A percentile compares a stretch with the other conserved stretches of the same genome.
Evolutionary conservation across 2,888 invertebrate genomes (phyloP).

Genomic region (Metacarcinus magister): DNA sequence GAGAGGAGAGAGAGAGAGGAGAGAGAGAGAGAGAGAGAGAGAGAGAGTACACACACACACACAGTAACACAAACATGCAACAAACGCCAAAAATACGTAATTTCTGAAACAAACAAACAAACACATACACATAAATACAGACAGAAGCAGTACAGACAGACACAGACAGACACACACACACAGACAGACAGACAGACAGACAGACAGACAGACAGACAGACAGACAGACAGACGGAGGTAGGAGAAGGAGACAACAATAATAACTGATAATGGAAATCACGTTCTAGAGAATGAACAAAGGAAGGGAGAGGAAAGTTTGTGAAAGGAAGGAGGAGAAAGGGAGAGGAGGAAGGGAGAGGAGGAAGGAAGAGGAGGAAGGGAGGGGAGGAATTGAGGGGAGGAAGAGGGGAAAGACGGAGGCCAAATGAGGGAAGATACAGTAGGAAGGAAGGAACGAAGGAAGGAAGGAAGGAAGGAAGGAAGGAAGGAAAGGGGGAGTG

Average conservation of each 20-base stretch:
- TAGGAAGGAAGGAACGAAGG: neutral
- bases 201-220: neutral
- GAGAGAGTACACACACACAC: too few species aligned
- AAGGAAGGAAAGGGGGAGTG: neutral
- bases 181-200: neutral
- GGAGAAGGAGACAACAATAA: neutral
- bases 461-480: neutral
- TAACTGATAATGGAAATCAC: neutral
- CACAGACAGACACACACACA: neutral
- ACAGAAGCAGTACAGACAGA: too few species aligned
- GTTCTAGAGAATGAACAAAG: neutral
- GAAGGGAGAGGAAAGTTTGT: neutral
- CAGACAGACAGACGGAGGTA: neutral
- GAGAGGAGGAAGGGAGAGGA: neutral
- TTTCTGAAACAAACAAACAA: neutral
- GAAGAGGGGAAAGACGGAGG: neutral
- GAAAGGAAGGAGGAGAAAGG: neutral
- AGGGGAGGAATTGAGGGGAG: neutral
- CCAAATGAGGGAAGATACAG: neutral
- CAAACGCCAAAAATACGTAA: neutral
- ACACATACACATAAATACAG: neutral
- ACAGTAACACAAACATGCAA: neutral
- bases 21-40: too few species aligned
- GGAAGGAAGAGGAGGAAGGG: neutral
- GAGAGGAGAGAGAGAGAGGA: too few species aligned